A percentile compares a stretch with the other conserved stretches of the same genome.
Evolutionary conservation across 2,797 vertebrate species (phyloP).

Genomic region (Danio tinwini): DNA sequence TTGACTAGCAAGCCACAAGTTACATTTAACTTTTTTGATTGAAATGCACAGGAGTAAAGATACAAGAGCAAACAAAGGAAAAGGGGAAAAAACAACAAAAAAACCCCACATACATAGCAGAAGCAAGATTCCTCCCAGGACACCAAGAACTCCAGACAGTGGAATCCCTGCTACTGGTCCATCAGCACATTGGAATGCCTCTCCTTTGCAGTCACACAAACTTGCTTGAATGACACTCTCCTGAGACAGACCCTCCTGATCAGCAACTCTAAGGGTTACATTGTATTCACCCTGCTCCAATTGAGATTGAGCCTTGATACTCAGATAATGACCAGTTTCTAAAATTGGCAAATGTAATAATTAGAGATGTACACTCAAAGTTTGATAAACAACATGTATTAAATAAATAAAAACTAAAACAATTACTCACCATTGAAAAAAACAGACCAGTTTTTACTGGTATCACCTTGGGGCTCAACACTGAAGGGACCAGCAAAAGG

Average conservation of each 20-base stretch:
- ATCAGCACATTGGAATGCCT: slow-evolving; percentile 48
- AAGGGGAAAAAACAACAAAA: too few relatives aligned
- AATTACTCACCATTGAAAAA: slow-evolving; percentile 72
- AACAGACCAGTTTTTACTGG: slow-evolving; percentile 80
- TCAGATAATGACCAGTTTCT: slow-evolving; percentile 73
- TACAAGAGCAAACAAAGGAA: too few relatives aligned
- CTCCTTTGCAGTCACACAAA: slow-evolving; percentile 84
- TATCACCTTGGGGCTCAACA: slow-evolving; percentile 69
- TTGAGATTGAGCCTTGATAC: slow-evolving; percentile 23
- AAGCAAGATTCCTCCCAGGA: slow-evolving; percentile 79
- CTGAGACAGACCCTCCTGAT: slow-evolving; percentile 68
- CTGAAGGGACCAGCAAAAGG: slow-evolving; percentile 78
- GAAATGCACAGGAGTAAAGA: too few relatives aligned
- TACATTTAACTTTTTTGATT: too few relatives aligned
- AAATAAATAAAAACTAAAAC: neutral
- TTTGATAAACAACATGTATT: neutral
- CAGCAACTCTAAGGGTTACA: slow-evolving; percentile 79
- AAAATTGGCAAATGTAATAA: neutral
- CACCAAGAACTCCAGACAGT: slow-evolving; percentile 74
- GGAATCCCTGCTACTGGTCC: slow-evolving; percentile 49
- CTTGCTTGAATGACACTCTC: slow-evolving; percentile 70
- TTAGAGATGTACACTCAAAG: neutral
- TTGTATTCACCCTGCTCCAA: slow-evolving; percentile 74
- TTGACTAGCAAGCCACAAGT: too few relatives aligned
- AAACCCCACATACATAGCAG: slow-evolving; percentile 78